These are phyloP conservation scores for Eupithecia pulchellata DNA, from an alignment of 2,888 invertebrate genomes.

Conservation along the genomic window DNA sequence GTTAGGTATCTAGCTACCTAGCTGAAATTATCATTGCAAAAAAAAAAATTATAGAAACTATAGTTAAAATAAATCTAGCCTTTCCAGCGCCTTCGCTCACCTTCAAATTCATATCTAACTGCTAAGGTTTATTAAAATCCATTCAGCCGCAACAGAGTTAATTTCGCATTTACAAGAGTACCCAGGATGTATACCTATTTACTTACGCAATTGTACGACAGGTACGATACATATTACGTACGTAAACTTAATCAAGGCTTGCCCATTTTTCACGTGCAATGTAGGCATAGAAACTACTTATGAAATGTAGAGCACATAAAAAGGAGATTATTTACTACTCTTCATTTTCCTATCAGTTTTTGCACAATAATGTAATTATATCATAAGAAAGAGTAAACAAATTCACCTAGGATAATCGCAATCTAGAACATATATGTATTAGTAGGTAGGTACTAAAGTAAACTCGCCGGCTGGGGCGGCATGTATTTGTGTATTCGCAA, in stretches of 20 bases:
- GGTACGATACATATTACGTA: not conserved
- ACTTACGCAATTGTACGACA: not conserved
- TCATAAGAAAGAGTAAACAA: not conserved
- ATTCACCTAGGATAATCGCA: not conserved
- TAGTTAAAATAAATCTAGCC: too few relatives aligned
- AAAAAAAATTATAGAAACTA: too few relatives aligned
- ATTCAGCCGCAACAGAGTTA: not conserved
- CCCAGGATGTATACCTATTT: not conserved
- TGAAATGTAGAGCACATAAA: not conserved
- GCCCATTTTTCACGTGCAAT: not conserved
- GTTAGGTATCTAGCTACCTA: too few relatives aligned
- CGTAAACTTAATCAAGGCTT: not conserved
- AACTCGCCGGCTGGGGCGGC: not conserved
- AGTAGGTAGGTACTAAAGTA: not conserved
- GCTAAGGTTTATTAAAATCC: not conserved
- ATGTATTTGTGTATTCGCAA: not conserved
- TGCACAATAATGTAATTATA: too few relatives aligned
- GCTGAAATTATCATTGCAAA: too few relatives aligned
- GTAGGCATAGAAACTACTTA: not conserved
- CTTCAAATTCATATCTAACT: not conserved
- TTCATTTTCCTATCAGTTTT: too few relatives aligned
- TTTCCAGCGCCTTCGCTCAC: too few relatives aligned
- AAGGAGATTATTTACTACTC: too few relatives aligned
- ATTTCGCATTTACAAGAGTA: not conserved
- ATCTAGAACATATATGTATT: constrained; percentile 6